phyloP scores from a whole-genome alignment of 2,888 invertebrate species.

The Drosophila meridiana region DNA sequence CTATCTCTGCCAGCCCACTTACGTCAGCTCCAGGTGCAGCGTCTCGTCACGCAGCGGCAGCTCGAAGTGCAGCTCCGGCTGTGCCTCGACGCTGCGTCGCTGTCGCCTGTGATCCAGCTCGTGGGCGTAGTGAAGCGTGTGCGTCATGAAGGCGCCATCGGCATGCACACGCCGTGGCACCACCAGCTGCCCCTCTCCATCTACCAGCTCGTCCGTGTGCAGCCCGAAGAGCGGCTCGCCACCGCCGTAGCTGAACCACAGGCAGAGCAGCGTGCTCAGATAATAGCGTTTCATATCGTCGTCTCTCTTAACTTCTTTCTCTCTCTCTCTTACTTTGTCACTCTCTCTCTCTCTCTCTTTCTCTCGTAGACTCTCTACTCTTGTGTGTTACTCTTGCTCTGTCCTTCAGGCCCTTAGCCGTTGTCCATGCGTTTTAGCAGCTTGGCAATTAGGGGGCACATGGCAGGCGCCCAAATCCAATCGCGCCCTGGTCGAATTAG shows the following conservation, averaged over 20 bases:
- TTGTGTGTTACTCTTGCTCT: background rate
- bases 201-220: constrained; percentile 80
- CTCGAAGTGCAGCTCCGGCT: constrained; percentile 59
- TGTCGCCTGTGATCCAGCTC: constrained; percentile 69
- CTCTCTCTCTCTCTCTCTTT: constrained; percentile 3
- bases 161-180: constrained; percentile 83
- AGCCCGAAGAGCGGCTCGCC: constrained; percentile 69
- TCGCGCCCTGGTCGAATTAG: constrained; percentile 13
- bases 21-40: constrained; percentile 84
- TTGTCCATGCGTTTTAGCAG: constrained; percentile 73
- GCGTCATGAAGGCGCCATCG: constrained; percentile 82
- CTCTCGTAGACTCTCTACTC: background rate
- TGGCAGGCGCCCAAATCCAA: constrained; percentile 47
- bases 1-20: constrained; percentile 52
- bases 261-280: constrained; percentile 65
- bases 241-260: constrained; percentile 60
- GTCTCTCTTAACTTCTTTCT: background rate
- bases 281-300: constrained; percentile 46
- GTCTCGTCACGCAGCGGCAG: constrained; percentile 76
- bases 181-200: constrained; percentile 79
- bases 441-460: constrained; percentile 62
- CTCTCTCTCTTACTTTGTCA: background rate
- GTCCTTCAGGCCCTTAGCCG: constrained; percentile 55
- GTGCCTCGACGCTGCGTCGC: constrained; percentile 48
- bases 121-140: constrained; percentile 83